phyloP scores from a whole-genome alignment of 2,888 invertebrate genomes.

The Zaprionus bogoriensis region DNA sequence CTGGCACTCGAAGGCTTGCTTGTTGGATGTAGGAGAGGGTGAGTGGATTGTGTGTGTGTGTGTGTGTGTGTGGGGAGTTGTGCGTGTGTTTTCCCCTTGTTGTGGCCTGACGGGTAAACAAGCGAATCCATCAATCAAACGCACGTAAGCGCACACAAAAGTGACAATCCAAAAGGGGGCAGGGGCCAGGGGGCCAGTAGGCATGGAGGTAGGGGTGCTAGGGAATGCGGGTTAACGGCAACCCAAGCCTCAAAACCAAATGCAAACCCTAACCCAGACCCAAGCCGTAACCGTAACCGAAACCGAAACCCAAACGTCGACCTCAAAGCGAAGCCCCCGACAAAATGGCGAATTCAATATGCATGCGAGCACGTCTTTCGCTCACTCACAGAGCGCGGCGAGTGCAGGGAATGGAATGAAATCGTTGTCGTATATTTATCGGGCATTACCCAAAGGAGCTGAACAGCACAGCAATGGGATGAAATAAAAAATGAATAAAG shows the following conservation, averaged over 20 bases:
- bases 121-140: conserved; percentile 72
- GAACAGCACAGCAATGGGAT: neutral
- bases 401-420: conserved; percentile 30
- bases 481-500: neutral
- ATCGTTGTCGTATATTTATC: conserved; percentile 29
- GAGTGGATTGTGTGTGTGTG: too few species aligned
- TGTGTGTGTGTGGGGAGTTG: neutral
- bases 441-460: conserved; percentile 28
- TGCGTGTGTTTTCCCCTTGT: conserved; percentile 34
- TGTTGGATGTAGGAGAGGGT: neutral
- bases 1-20: neutral
- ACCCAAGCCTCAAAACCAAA: neutral
- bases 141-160: conserved; percentile 65
- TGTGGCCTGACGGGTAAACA: conserved; percentile 66
- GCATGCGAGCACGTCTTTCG: conserved; percentile 23
- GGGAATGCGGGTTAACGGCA: conserved; percentile 4
- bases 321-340: neutral
- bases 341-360: conserved; percentile 25
- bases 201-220: neutral
- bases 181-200: neutral
- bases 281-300: conserved; percentile 1
- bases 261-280: conserved; percentile 10
- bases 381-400: too few species aligned
- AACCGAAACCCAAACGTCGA: conserved; percentile 2
- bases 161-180: conserved; percentile 57